Conservation (phyloP, 2,113 vertebrate species). For the Daubentonia madagascariensis region DNA sequence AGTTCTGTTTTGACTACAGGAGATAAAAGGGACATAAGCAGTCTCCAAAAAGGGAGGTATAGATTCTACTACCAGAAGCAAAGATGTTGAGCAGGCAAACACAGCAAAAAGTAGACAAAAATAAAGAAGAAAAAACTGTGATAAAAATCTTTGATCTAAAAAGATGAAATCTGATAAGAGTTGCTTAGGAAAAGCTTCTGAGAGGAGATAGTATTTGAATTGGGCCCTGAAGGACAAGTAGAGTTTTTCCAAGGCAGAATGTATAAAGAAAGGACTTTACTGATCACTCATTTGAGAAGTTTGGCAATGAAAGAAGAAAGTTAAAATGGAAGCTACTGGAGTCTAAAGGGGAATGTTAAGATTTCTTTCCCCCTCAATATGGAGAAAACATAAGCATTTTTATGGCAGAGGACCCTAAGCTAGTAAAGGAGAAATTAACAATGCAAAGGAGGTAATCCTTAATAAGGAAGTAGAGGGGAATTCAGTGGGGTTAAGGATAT, state of each 20-base stretch:
- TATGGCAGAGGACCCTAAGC: background rate
- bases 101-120: background rate
- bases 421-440: slow-evolving; percentile 22
- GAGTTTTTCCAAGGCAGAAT: slow-evolving; percentile 44
- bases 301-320: slow-evolving; percentile 45
- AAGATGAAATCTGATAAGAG: slow-evolving; percentile 17
- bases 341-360: slow-evolving; percentile 27
- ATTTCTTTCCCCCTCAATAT: background rate
- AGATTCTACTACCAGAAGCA: background rate
- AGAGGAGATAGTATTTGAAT: slow-evolving; percentile 24
- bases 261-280: slow-evolving; percentile 47
- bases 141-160: background rate
- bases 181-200: slow-evolving; percentile 39
- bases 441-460: background rate
- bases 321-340: slow-evolving; percentile 31
- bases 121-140: background rate
- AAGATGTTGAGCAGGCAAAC: background rate
- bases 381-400: background rate
- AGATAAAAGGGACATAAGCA: background rate
- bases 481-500: background rate
- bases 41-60: background rate
- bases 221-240: slow-evolving; percentile 29
- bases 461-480: background rate
- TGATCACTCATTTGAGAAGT: slow-evolving; percentile 31
- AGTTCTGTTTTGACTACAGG: background rate